Evolutionary conservation across 2,797 vertebrate genomes (phyloP), one percentile per base, ranked within the genome.

Genomic region (Halcyon badia): DNA sequence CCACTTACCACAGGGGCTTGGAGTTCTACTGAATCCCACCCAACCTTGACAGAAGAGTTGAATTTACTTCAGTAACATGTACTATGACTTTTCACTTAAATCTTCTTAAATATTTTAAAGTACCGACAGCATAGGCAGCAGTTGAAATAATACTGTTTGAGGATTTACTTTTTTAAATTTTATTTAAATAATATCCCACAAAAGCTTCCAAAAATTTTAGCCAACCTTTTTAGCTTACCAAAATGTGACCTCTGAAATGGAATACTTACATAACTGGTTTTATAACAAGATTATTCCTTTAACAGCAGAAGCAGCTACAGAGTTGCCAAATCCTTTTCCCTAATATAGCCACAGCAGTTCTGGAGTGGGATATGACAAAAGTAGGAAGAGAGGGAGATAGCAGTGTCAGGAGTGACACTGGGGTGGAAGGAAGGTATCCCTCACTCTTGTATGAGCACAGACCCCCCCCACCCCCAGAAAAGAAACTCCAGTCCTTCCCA

Each of bases 211-310:
- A 85, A 86, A 90, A 88, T 94, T 90, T 69, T 83, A 95, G 69
- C 41, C 85, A 83, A 81, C 20, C 41, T 46, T 81, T 90, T 79
- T 6, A 81, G 69, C 51, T 83, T 57, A 91, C 48, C 57, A 65
- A 93, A 93, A 79, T 62, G 58, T 58, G 80, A 96, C 92, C 90
- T 92, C 51, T 86, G 72, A 94, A 97, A 91, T 75, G 13, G 94
- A 88, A 91, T 75, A 83, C 83, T 91, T 96, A 91, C 51, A 84
- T 93, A 95, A 94, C 57, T 61, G 48, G 69, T 80, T 96, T 97
- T 92, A 71, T 88, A 96, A 94, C 80, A 90, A 76, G 83, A 94
- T 90, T 72, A 86, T 86, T 90, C 66, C 65, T 83, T 90, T 86
- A 90, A 84, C 46, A 88, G 76, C 72, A 82, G 33, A 65, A 90